phyloP scores from a whole-genome alignment of 37 sponge, comb jelly and placozoan genomes.

The Halisarca cf. caerulea region DNA sequence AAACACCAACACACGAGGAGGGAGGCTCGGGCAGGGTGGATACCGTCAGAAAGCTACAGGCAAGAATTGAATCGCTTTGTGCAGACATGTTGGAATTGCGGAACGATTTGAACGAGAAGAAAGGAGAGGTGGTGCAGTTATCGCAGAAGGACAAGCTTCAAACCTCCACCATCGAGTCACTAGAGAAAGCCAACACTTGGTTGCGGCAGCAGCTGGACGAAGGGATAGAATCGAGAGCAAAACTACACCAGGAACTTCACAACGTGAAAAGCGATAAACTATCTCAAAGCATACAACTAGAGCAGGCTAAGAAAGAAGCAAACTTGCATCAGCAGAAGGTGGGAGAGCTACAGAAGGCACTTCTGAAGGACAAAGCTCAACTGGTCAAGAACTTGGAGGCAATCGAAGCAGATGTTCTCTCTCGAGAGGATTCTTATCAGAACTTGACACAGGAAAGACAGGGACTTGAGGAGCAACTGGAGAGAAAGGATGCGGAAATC shows the following conservation, averaged over 20 bases:
- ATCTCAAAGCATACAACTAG: conserved; percentile 52
- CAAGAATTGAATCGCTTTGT: conserved; percentile 22
- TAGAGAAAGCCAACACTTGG: conserved; percentile 66
- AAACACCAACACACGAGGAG: conserved; percentile 1
- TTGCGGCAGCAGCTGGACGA: conserved; percentile 64
- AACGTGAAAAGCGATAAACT: conserved; percentile 46
- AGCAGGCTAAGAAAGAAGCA: conserved; percentile 62
- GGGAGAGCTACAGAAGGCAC: conserved; percentile 51
- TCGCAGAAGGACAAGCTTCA: conserved; percentile 16
- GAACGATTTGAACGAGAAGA: conserved; percentile 32
- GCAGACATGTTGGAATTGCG: neutral
- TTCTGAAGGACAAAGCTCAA: conserved; percentile 67
- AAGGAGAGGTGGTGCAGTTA: conserved; percentile 14
- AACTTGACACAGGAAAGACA: conserved; percentile 39
- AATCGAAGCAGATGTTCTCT: conserved; percentile 72
- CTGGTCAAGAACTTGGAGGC: conserved; percentile 71
- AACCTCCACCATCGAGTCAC: conserved; percentile 36
- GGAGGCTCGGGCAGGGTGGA: conserved; percentile 14
- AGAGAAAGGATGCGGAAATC: conserved; percentile 21
- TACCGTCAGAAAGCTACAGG: neutral
- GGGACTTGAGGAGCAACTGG: conserved; percentile 43
- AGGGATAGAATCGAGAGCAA: conserved; percentile 32
- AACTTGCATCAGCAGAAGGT: conserved; percentile 52
- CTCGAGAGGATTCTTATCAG: conserved; percentile 48
- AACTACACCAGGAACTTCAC: conserved; percentile 62